phyloP scores from a whole-genome alignment of 2,888 invertebrate genomes.

The Spodoptera exigua region DNA sequence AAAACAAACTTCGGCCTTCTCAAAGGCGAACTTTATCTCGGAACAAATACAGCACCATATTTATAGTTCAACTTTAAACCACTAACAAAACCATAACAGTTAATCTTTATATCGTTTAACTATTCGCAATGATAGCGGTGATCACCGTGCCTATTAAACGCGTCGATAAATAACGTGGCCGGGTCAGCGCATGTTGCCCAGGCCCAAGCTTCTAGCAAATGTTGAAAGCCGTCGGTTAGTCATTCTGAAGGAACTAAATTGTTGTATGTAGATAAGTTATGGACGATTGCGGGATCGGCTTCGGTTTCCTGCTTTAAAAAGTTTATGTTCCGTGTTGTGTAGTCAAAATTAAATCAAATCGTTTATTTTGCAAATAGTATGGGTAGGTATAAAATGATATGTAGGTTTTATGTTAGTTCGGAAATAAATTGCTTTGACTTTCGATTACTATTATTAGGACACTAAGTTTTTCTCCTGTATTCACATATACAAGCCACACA shows the following conservation, averaged over 20 bases:
- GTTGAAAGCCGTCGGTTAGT: slow-evolving; percentile 52
- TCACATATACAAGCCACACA: no score
- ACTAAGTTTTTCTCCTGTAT: no score
- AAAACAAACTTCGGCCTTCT: slow-evolving; percentile 20
- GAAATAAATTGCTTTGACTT: no score
- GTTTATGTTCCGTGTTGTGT: no score
- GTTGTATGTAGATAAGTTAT: slow-evolving; percentile 46
- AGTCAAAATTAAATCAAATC: no score
- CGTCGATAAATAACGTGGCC: slow-evolving; percentile 54
- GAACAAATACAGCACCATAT: slow-evolving; percentile 42
- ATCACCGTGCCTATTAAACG: slow-evolving; percentile 57
- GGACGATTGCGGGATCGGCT: slow-evolving; percentile 13
- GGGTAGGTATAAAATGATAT: no score
- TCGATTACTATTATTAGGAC: no score
- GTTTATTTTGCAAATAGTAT: no score
- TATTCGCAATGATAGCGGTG: slow-evolving; percentile 44
- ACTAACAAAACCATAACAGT: slow-evolving; percentile 46
- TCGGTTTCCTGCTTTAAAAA: slow-evolving; percentile 11
- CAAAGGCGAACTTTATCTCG: slow-evolving; percentile 38
- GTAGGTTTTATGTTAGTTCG: no score
- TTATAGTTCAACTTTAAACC: slow-evolving; percentile 26
- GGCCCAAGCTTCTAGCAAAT: slow-evolving; percentile 55
- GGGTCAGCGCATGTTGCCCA: slow-evolving; percentile 58
- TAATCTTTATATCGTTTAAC: slow-evolving; percentile 55
- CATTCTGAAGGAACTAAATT: slow-evolving; percentile 52